Percentiles rank a stretch among this genome's conserved stretches.
Evolutionary conservation across 2,113 vertebrate species (phyloP).

Genomic region (Myiozetetes cayanensis): DNA sequence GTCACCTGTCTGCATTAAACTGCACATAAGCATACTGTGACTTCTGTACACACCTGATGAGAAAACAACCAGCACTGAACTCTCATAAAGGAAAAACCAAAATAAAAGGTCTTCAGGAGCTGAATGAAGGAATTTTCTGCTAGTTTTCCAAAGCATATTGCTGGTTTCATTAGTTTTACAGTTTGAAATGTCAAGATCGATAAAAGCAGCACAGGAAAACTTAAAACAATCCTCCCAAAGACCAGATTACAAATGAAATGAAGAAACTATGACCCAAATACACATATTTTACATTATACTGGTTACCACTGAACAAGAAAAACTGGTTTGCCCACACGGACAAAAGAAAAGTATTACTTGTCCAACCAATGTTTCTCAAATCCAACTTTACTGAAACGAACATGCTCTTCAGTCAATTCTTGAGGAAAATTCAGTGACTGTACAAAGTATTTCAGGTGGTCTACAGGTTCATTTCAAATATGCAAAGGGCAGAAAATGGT

Average conservation of each 20-base stretch:
- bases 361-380: not conserved
- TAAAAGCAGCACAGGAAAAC: not conserved
- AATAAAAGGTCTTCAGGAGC: not conserved
- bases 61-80: not conserved
- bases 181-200: not conserved
- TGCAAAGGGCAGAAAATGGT: not conserved
- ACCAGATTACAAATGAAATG: not conserved
- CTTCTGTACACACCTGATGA: not conserved
- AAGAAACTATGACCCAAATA: conserved; percentile 1
- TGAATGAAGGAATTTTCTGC: not conserved
- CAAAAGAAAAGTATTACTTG: not conserved
- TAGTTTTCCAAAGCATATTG: not conserved
- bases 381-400: not conserved
- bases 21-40: not conserved
- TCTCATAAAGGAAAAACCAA: not conserved
- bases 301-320: conserved; percentile 21
- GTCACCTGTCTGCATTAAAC: not conserved
- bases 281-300: not conserved
- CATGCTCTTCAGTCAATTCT: not conserved
- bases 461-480: not conserved
- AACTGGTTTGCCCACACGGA: conserved; percentile 26
- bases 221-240: not conserved
- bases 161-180: not conserved
- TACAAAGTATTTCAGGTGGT: not conserved
- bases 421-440: not conserved